A percentile compares a stretch with the other conserved stretches of the same genome.
phyloP scores from a whole-genome alignment of 2,888 invertebrate genomes.

The Crossocerus cetratus region DNA sequence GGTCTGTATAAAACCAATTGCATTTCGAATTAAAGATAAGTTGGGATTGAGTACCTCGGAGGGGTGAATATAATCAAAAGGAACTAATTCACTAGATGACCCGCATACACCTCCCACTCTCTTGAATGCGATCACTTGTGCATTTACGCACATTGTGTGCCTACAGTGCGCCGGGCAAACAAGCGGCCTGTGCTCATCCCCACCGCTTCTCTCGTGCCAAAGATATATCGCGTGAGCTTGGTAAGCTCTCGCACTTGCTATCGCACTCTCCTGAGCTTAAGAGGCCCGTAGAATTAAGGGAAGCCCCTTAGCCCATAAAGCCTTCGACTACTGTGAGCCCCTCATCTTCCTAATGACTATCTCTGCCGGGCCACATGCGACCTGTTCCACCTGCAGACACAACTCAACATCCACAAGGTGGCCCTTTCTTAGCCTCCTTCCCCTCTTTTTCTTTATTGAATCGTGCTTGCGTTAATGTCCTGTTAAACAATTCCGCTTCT shows the following conservation, averaged over 20 bases:
- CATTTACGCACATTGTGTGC: slow-evolving; percentile 24
- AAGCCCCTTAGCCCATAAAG: neutral
- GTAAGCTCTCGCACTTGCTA: neutral
- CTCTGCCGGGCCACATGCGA: neutral
- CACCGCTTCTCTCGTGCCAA: too few relatives aligned
- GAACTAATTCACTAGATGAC: slow-evolving; percentile 37
- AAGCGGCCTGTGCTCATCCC: neutral
- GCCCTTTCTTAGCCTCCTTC: too few relatives aligned
- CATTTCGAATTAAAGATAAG: slow-evolving; percentile 35
- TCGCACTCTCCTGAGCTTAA: neutral
- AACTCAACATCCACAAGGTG: too few relatives aligned
- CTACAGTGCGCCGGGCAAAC: neutral
- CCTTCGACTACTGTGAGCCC: neutral
- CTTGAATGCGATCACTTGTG: slow-evolving; percentile 20
- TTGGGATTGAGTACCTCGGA: slow-evolving; percentile 16
- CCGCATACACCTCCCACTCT: too few relatives aligned
- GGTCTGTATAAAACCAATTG: slow-evolving; percentile 23
- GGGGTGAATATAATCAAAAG: slow-evolving; percentile 22
- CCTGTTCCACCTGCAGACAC: too few relatives aligned
- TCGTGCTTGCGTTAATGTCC: too few relatives aligned
- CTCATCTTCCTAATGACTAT: slow-evolving; percentile 2
- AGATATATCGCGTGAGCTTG: too few relatives aligned
- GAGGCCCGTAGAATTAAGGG: neutral
- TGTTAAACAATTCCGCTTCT: too few relatives aligned
- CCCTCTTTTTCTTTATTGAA: too few relatives aligned